Evolutionary conservation across 2,113 vertebrate species (phyloP).

Genomic region (Hylia prasina): DNA sequence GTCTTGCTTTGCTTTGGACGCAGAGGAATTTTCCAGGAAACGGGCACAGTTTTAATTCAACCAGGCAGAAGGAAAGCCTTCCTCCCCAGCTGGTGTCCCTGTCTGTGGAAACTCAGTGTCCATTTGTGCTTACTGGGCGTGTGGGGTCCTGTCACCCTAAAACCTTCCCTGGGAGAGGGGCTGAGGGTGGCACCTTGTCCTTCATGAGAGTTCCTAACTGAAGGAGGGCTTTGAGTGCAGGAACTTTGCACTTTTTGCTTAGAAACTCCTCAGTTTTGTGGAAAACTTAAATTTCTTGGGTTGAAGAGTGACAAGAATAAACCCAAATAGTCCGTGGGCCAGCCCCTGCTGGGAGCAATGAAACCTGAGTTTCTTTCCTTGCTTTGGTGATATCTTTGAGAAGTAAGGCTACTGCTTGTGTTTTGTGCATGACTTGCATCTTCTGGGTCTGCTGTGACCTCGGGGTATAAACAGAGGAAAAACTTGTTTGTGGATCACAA

Average conservation of each 20-base stretch:
- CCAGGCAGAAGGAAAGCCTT: background rate
- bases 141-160: background rate
- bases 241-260: background rate
- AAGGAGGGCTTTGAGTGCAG: background rate
- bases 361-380: background rate
- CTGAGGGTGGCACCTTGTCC: background rate
- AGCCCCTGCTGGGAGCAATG: background rate
- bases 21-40: background rate
- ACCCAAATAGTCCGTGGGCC: background rate
- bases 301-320: background rate
- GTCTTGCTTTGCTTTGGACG: fast-evolving
- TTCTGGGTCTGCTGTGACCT: background rate
- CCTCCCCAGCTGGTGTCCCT: background rate
- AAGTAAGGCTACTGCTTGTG: background rate
- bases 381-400: background rate
- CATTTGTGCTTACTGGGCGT: background rate
- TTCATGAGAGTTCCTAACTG: background rate
- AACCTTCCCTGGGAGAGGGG: background rate
- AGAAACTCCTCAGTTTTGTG: background rate
- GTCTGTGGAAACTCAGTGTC: background rate
- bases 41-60: fast-evolving
- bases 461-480: background rate
- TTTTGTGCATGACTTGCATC: background rate
- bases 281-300: background rate
- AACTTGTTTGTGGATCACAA: background rate